A percentile compares a stretch with the other conserved stretches of the same genome.
These are phyloP conservation scores for Varanus salvator DNA, from an alignment of 2,113 vertebrate species.

Conservation along the genomic window DNA sequence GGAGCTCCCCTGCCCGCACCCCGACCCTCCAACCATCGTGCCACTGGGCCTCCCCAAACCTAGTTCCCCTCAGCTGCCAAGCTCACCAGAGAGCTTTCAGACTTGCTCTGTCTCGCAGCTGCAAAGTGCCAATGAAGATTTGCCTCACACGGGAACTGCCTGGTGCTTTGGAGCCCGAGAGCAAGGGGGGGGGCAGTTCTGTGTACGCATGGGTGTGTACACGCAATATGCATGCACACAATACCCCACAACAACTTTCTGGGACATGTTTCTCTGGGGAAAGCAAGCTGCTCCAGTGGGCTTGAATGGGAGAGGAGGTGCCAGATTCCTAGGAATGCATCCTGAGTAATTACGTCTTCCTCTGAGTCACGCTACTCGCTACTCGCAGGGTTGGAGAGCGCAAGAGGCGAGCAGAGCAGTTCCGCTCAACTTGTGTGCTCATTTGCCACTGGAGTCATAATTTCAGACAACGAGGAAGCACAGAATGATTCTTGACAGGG, in stretches of 20 bases:
- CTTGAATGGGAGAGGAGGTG: not conserved
- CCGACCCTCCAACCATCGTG: too few species aligned
- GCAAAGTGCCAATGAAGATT: too few species aligned
- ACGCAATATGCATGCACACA: not conserved
- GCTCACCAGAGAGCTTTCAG: too few species aligned
- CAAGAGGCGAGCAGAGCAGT: not conserved
- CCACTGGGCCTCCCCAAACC: too few species aligned
- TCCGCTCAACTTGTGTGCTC: slow-evolving; percentile 60
- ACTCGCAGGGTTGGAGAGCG: not conserved
- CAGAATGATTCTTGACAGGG: slow-evolving; percentile 55
- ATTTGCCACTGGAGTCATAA: slow-evolving; percentile 60
- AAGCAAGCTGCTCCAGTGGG: not conserved
- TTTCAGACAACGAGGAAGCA: slow-evolving; percentile 55
- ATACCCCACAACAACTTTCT: not conserved
- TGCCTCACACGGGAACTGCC: too few species aligned
- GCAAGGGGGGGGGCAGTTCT: too few species aligned
- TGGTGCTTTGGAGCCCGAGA: too few species aligned
- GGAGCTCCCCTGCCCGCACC: too few species aligned
- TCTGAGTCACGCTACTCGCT: slow-evolving; percentile 31
- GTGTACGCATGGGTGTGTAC: too few species aligned
- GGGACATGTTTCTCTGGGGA: not conserved
- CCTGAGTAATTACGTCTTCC: slow-evolving; percentile 35
- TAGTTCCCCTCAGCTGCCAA: too few species aligned
- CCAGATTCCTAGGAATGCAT: not conserved
- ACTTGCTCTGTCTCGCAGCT: too few species aligned